Conservation (phyloP, 2,113 vertebrate genomes). For the Eretmochelys imbricata region DNA sequence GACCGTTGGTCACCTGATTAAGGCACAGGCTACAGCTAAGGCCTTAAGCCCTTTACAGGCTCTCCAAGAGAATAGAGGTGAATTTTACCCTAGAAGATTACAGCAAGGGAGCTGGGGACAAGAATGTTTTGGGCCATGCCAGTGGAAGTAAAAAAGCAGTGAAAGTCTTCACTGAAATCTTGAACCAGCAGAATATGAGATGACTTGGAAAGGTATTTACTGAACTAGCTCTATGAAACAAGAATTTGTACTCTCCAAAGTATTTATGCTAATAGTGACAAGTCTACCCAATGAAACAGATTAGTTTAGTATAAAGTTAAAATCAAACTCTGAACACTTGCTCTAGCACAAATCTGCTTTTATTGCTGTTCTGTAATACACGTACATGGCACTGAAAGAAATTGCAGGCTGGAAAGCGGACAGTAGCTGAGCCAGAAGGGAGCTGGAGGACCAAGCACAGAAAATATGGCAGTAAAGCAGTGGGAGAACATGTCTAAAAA, state of each 20-base stretch:
- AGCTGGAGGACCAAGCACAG: background rate
- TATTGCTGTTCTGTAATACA: background rate
- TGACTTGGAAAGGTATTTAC: background rate
- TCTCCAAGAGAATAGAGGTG: background rate
- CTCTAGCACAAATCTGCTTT: background rate
- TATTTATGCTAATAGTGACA: background rate
- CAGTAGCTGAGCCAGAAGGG: background rate
- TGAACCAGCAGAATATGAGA: background rate
- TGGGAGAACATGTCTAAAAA: background rate
- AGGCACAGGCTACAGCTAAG: background rate
- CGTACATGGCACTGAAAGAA: background rate
- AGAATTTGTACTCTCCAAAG: background rate
- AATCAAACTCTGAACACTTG: background rate
- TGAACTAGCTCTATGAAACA: background rate
- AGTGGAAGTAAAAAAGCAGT: background rate
- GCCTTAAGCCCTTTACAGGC: background rate
- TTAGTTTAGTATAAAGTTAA: background rate
- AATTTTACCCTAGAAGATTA: background rate
- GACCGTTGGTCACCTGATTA: background rate
- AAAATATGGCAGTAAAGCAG: fast-evolving
- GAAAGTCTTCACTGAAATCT: background rate
- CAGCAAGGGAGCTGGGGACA: fast-evolving
- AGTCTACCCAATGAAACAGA: background rate
- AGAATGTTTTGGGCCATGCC: fast-evolving
- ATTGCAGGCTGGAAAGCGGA: background rate